A percentile compares a stretch with the other conserved stretches of the same genome.
Evolutionary conservation across 2,888 invertebrate genomes (phyloP).

Genomic region (Hirtodrosophila trivittata): DNA sequence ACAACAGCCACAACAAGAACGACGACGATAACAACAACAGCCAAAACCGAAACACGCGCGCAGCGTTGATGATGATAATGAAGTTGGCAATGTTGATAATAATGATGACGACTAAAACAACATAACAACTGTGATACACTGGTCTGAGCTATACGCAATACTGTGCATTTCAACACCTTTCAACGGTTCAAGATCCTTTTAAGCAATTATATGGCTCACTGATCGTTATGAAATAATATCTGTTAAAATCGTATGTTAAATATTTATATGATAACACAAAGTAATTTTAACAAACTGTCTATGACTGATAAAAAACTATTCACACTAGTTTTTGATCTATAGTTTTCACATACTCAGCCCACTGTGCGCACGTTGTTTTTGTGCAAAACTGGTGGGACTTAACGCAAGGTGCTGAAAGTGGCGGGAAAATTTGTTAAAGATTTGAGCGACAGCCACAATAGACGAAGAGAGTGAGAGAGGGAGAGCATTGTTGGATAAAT

Average conservation of each 20-base stretch:
- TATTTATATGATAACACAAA: no score
- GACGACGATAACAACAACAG: conserved; percentile 46
- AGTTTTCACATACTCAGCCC: conserved; percentile 6
- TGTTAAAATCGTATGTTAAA: no score
- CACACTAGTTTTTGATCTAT: neutral
- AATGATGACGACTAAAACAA: conserved; percentile 73
- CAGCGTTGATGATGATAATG: conserved; percentile 67
- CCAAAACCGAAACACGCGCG: conserved; percentile 68
- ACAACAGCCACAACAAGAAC: conserved; percentile 50
- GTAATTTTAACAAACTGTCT: no score
- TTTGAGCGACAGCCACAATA: conserved; percentile 38
- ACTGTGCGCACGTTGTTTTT: conserved; percentile 76
- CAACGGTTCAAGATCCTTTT: neutral
- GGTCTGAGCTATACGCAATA: conserved; percentile 20
- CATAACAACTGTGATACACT: conserved; percentile 64
- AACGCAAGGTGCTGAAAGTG: conserved; percentile 75
- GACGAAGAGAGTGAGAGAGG: conserved; percentile 4
- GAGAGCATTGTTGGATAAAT: conserved; percentile 14
- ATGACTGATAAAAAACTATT: no score
- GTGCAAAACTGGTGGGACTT: conserved; percentile 59
- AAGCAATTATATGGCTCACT: no score
- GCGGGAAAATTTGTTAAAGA: conserved; percentile 70
- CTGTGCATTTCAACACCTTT: neutral
- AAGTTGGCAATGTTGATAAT: conserved; percentile 70
- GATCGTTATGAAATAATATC: no score